A percentile compares a stretch with the other conserved stretches of the same genome.
These are phyloP conservation scores for Xenopus petersii DNA, from an alignment of 2,797 vertebrate genomes.

Conservation along the genomic window DNA sequence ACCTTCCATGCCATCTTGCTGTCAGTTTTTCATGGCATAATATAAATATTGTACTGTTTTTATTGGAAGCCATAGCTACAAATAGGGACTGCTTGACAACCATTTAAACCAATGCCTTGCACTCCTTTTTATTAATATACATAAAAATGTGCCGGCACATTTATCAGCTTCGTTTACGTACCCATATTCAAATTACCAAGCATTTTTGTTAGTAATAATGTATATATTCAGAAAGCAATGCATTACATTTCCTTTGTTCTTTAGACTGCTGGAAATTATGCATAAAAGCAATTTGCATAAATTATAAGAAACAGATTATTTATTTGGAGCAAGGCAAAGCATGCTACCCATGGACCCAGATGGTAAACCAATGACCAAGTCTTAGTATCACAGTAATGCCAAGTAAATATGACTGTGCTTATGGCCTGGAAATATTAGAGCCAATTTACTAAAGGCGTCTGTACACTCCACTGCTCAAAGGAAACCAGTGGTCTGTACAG, in stretches of 20 bases:
- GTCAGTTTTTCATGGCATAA: too few relatives aligned
- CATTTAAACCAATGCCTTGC: too few relatives aligned
- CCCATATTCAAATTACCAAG: too few relatives aligned
- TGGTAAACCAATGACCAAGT: constrained; percentile 48
- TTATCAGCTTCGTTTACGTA: too few relatives aligned
- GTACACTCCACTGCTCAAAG: constrained; percentile 47
- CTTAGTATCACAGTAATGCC: constrained; percentile 44
- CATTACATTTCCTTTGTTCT: constrained; percentile 34
- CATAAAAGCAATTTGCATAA: constrained; percentile 50
- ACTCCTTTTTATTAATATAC: too few relatives aligned
- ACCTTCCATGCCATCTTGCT: too few relatives aligned
- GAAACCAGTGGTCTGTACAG: constrained; percentile 35
- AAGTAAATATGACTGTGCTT: constrained; percentile 49
- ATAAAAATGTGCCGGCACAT: too few relatives aligned
- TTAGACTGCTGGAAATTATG: constrained; percentile 43
- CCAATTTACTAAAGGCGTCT: constrained; percentile 45
- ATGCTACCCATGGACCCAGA: constrained; percentile 46
- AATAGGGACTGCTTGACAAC: too few relatives aligned
- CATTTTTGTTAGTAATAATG: too few relatives aligned
- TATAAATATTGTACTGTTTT: too few relatives aligned
- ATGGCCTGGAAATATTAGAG: constrained; percentile 45
- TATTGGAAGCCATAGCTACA: too few relatives aligned
- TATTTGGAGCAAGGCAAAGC: constrained; percentile 45
- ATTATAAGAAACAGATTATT: constrained; percentile 50
- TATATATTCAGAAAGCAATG: too few relatives aligned